These are phyloP conservation scores for Tortrix viridana DNA, from an alignment of 2,888 invertebrate species.

Conservation along the genomic window DNA sequence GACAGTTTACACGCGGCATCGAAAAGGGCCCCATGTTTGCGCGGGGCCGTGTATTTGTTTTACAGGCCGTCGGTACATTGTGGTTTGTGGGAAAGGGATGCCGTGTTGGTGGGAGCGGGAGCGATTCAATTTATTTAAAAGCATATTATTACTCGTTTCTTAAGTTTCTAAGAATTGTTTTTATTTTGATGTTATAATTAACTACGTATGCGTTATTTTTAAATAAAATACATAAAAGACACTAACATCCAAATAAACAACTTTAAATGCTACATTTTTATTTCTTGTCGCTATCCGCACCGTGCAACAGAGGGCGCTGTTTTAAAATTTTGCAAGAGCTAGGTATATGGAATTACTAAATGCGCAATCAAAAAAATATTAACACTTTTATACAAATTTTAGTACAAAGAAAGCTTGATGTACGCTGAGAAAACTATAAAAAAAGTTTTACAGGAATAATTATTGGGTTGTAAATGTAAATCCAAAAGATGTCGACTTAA, in stretches of 20 bases:
- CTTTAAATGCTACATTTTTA: background rate
- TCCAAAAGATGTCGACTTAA: too few species aligned
- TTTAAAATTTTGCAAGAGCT: background rate
- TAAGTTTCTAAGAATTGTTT: too few species aligned
- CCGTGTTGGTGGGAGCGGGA: constrained; percentile 19
- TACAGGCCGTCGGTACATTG: constrained; percentile 52
- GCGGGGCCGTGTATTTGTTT: constrained; percentile 60
- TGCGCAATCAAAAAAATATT: too few species aligned
- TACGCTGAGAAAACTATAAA: too few species aligned
- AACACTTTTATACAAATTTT: too few species aligned
- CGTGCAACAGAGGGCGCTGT: constrained; percentile 1
- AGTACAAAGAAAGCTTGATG: too few species aligned
- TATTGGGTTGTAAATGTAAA: too few species aligned
- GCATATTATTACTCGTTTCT: background rate
- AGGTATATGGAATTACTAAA: too few species aligned
- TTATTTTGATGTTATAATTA: too few species aligned
- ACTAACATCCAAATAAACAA: background rate
- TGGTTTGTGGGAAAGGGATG: constrained; percentile 46
- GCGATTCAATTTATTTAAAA: background rate
- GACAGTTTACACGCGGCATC: constrained; percentile 54
- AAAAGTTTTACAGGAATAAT: too few species aligned
- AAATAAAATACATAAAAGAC: too few species aligned
- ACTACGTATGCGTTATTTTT: too few species aligned
- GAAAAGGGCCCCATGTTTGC: constrained; percentile 65
- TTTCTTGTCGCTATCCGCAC: background rate